Evolutionary conservation across 2,797 vertebrate genomes (phyloP).

Genomic region (Notamacropus eugenii): DNA sequence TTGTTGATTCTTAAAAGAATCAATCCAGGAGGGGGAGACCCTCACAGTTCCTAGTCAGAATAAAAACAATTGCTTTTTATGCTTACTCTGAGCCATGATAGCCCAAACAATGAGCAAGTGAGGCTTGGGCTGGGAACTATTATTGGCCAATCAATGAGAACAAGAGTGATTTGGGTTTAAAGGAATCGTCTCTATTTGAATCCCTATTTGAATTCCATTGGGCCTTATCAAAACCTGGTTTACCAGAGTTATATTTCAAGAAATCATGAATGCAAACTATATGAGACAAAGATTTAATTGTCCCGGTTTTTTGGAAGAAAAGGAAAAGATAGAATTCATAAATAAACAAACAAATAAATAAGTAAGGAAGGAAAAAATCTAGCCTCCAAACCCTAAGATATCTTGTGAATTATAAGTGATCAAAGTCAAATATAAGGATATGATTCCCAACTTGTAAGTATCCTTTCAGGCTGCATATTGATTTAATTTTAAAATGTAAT

Average conservation of each 20-base stretch:
- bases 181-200: neutral
- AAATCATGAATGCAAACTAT: neutral
- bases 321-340: too few species aligned
- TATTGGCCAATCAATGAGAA: neutral
- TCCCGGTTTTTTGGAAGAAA: neutral
- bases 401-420: neutral
- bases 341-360: neutral
- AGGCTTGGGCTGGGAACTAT: neutral
- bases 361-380: neutral
- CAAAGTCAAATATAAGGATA: neutral
- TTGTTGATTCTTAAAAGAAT: neutral
- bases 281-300: neutral
- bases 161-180: neutral
- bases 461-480: neutral
- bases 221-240: neutral
- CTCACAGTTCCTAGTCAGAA: neutral
- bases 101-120: neutral
- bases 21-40: neutral
- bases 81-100: neutral
- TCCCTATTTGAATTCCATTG: neutral
- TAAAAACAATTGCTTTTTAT: neutral
- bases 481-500: neutral
- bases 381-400: neutral
- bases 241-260: neutral
- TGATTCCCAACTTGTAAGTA: neutral